Evolutionary conservation across 2,113 vertebrate genomes (phyloP), one percentile per base, ranked within the genome.

Genomic region (Nannobrachium achirus): DNA sequence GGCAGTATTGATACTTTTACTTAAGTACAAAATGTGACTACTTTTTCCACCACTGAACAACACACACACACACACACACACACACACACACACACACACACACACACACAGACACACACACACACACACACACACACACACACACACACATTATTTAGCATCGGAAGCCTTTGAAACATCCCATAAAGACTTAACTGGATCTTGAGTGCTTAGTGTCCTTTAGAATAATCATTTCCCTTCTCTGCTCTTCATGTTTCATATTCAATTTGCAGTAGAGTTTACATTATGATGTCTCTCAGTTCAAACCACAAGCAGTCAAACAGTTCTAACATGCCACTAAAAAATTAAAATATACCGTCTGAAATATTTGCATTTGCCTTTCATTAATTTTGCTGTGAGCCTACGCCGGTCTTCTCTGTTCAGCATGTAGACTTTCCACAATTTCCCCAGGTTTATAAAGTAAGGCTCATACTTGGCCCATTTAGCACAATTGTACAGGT

Each of bases 91-190:
- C 20, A 25, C 20, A 25, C 20, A 25, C 20, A 25, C 20, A 25
- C 20, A 25, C 20, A 25, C 20, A 25, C 20, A 25, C 20, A 25
- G 2, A 25, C 20, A 25, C 20, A 25, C 20, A 25, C 20, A 25
- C 20, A 25, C 20, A 25, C 20, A 25, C 20, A 25, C 20, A 25
- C 20, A 25, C 20, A 25, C 20, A 25, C 20, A 25, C 20, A 25
- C 20, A 25, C 14, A 85, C 62, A 75, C 69, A 78, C 81, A 83
- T 71, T 73, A 65, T 44, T 51, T 41, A 16, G 10, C 60, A 70
- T 66, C 65, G 58, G 69, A 71, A 63, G 60, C 46, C 16, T 68
- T 40, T 52, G 52, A 41, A 42, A 13, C 25, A 53, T 76, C 50
- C 2, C 9, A n/a, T n/a, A n/a, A n/a, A 15, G 13, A 38, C 60